Conservation (phyloP, 2,113 vertebrate genomes). For the Sylvia atricapilla region DNA sequence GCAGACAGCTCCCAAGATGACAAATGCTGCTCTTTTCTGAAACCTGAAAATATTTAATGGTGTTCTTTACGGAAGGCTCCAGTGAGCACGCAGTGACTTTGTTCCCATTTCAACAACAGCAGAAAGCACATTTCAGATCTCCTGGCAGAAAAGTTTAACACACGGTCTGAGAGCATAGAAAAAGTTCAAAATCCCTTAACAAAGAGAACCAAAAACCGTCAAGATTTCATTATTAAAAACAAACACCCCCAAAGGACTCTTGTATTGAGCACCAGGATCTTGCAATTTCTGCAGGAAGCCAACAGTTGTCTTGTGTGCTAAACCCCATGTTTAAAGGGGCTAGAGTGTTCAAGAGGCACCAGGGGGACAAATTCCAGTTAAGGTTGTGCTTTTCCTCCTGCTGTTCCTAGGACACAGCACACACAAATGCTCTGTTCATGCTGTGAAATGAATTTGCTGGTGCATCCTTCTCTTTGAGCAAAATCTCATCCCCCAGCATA, state of each 20-base stretch:
- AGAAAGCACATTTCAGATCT: neutral
- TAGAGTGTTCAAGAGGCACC: neutral
- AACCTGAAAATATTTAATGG: neutral
- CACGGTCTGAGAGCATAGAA: neutral
- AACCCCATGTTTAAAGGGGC: accelerated
- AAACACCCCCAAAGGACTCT: neutral
- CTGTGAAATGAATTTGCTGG: neutral
- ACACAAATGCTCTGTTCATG: accelerated
- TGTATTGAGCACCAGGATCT: neutral
- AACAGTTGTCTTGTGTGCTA: neutral
- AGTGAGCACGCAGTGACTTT: neutral
- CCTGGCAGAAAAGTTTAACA: neutral
- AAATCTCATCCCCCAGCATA: neutral
- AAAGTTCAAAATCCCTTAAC: neutral
- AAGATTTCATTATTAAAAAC: neutral
- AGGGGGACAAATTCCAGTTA: neutral
- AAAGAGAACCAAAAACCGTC: neutral
- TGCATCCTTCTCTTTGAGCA: neutral
- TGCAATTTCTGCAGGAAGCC: neutral
- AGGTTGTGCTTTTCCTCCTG: neutral
- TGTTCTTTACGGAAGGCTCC: neutral
- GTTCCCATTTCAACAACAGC: neutral
- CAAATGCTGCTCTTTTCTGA: neutral
- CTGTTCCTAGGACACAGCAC: neutral
- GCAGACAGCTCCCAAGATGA: neutral